Evolutionary conservation across 2,888 invertebrate genomes (phyloP), one percentile per base, ranked within the genome.

Genomic region (Autographa pulchrina): DNA sequence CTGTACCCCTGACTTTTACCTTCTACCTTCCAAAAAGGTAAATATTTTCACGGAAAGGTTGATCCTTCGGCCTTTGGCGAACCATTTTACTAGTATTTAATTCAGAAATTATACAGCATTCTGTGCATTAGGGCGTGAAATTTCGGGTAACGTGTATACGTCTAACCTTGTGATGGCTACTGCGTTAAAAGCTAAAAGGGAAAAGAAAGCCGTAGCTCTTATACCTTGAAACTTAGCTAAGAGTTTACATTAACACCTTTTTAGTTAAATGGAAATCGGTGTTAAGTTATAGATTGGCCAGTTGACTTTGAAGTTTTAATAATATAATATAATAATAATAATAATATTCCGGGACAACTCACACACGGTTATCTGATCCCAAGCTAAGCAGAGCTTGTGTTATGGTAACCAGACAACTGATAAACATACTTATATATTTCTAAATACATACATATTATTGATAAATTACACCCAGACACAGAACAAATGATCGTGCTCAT

Each of bases 161-260:
- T 32, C 59, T 58, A 56, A 20, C 38, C 18, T 14, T 32, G n/a
- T 5, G 43, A 14, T 32, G 56, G 13, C 56, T 59, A 31, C 59
- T 64, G 75, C 20, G 62, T 59, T 74, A 68, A 68, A 76, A 78
- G 75, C 80, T 65, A 68, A 78, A 78, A 68, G 58, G 68, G 78
- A 65, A 79, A 74, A 68, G 74, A 54, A 64, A 59, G 31, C 9
- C 41, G 14, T 43, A 60, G 67, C 52, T 58, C 25, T 56, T 25
- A 25, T 14, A 13, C 25, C 25, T 67, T 58, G 78, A 54, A 75
- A 75, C 62, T 63, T 65, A 65, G 62, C 72, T 60, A 78, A 62
- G 59, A 78, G 65, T 77, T 78, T 59, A 56, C 31, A 62, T 77
- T 62, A 72, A 48, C 25, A 62, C 14, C 18, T 25, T 18, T 9